phyloP scores from a whole-genome alignment of 2,888 invertebrate species.

The Diplolepis rosae region DNA sequence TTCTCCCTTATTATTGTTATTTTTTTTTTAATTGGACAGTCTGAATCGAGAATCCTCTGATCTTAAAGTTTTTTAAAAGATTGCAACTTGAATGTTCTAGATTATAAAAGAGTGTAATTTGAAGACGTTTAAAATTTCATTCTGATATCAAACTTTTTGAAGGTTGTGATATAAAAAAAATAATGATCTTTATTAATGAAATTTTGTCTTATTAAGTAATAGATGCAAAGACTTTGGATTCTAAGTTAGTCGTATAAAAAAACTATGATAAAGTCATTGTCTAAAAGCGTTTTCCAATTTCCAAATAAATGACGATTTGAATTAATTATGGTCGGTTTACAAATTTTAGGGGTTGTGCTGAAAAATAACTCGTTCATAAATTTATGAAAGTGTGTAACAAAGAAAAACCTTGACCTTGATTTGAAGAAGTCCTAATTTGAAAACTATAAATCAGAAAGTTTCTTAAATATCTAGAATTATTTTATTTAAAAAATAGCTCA shows the following conservation, averaged over 20 bases:
- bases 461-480: too few species aligned
- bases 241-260: background rate
- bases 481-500: too few species aligned
- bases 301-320: background rate
- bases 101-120: too few species aligned
- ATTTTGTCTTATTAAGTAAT: background rate
- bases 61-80: too few species aligned
- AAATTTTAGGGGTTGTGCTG: background rate
- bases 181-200: background rate
- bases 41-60: too few species aligned
- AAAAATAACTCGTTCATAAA: background rate
- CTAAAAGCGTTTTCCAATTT: background rate
- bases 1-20: background rate
- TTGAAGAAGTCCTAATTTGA: too few species aligned
- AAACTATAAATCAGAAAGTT: too few species aligned
- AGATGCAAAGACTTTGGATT: background rate
- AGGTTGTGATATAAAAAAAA: background rate
- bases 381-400: background rate
- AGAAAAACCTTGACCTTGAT: too few species aligned
- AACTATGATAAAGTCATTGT: background rate
- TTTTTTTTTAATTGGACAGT: too few species aligned
- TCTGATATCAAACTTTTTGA: background rate
- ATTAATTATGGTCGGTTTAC: conserved; percentile 2
- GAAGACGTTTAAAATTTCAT: too few species aligned
- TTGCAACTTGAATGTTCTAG: too few species aligned